Evolutionary conservation across 2,888 invertebrate species (phyloP).

Genomic region (Drosophila falleni): DNA sequence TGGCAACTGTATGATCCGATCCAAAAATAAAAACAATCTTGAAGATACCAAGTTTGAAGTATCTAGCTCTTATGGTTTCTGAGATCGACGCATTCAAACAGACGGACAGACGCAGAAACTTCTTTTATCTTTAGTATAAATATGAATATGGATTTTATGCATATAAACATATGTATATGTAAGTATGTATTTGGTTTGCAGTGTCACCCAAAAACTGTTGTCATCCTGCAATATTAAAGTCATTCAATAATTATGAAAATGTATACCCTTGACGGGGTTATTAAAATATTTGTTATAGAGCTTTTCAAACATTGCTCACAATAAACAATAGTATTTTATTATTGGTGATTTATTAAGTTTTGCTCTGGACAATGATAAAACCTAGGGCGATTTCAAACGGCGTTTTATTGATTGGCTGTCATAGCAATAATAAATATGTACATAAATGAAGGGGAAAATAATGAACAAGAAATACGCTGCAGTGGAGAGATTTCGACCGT

Average conservation of each 20-base stretch:
- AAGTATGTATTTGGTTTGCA: conserved; percentile 5
- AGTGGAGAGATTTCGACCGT: neutral
- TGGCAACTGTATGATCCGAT: too few species aligned
- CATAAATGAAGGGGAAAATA: neutral
- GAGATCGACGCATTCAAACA: too few species aligned
- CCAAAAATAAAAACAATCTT: too few species aligned
- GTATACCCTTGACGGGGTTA: neutral
- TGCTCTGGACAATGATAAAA: conserved; percentile 14
- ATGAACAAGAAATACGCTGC: neutral
- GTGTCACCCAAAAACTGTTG: conserved; percentile 32
- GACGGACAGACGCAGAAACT: too few species aligned
- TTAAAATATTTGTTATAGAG: neutral
- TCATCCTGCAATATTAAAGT: neutral
- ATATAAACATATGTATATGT: too few species aligned
- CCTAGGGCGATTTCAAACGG: conserved; percentile 25
- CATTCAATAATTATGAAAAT: neutral
- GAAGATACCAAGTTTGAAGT: too few species aligned
- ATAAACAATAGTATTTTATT: too few species aligned
- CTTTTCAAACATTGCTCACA: neutral
- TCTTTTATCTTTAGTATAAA: too few species aligned
- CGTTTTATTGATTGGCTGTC: conserved; percentile 35
- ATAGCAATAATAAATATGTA: conserved; percentile 24
- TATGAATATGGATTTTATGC: too few species aligned
- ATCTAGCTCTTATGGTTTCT: too few species aligned
- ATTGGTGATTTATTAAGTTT: conserved; percentile 7